Percentiles rank a stretch among this genome's conserved stretches.
phyloP scores from a whole-genome alignment of 2,888 invertebrate genomes.

The Meganola albula region DNA sequence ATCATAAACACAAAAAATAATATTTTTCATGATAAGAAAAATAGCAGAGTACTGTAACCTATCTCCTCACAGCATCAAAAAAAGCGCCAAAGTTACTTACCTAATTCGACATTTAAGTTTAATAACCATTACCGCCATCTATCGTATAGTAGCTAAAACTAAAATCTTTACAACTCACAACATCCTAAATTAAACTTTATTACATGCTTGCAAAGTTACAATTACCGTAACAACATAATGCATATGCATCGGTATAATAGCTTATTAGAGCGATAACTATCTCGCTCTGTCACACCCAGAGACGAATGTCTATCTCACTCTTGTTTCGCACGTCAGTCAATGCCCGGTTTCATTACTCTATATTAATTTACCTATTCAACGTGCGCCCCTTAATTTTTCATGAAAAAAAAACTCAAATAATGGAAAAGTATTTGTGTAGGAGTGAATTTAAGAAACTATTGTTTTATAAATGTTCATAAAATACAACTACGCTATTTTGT shows the following conservation, averaged over 20 bases:
- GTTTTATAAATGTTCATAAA: too few relatives aligned
- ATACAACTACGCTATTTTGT: too few relatives aligned
- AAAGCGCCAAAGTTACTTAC: too few relatives aligned
- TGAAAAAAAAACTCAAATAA: constrained; percentile 12
- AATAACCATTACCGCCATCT: constrained; percentile 60
- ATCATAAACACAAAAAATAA: too few relatives aligned
- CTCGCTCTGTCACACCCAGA: constrained; percentile 50
- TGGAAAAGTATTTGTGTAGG: too few relatives aligned
- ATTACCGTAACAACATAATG: constrained; percentile 53
- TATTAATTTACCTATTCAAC: constrained; percentile 62
- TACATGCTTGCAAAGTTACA: constrained; percentile 45
- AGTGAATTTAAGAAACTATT: too few relatives aligned
- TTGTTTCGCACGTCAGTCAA: constrained; percentile 65
- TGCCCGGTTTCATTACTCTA: constrained; percentile 74
- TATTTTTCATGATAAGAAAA: too few relatives aligned
- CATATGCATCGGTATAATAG: constrained; percentile 57
- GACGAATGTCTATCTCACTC: constrained; percentile 55
- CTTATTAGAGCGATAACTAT: constrained; percentile 45
- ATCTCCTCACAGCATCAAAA: too few relatives aligned
- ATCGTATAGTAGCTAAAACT: constrained; percentile 27
- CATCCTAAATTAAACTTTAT: constrained; percentile 47
- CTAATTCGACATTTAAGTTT: constrained; percentile 25
- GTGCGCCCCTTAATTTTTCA: too few relatives aligned
- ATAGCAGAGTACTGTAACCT: too few relatives aligned
- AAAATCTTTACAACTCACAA: constrained; percentile 13